Percentiles rank a stretch among this genome's conserved stretches.
Conservation (phyloP, 2,797 vertebrate genomes). For the Cyclopterus lumpus region DNA sequence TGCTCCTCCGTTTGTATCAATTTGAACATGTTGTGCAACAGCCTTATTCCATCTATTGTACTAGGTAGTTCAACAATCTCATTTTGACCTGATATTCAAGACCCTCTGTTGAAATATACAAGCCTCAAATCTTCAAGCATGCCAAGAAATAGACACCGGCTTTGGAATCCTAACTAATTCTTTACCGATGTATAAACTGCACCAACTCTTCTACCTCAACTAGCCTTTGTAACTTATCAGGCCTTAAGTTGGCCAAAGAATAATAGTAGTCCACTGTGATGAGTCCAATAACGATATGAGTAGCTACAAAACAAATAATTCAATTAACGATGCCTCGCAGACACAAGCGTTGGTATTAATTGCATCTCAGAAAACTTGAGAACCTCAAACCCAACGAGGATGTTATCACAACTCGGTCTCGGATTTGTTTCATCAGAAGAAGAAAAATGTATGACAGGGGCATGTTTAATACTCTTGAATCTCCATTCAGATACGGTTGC, state of each 20-base stretch:
- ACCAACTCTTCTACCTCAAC: not conserved
- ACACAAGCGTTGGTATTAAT: not conserved
- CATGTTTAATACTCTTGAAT: too few species aligned
- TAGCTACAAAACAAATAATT: not conserved
- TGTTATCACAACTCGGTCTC: not conserved
- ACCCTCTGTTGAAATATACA: constrained; percentile 8
- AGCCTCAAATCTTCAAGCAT: constrained; percentile 10
- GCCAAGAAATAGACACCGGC: not conserved
- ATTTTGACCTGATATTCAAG: constrained; percentile 6
- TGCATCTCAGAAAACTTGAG: not conserved
- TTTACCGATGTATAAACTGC: constrained; percentile 1
- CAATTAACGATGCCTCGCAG: not conserved
- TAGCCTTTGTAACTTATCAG: not conserved
- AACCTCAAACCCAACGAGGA: not conserved
- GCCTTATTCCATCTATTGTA: not conserved
- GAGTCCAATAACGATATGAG: not conserved
- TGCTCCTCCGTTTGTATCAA: not conserved
- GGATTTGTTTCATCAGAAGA: not conserved
- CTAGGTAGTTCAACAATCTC: not conserved
- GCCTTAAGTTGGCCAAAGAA: not conserved
- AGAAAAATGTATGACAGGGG: not conserved
- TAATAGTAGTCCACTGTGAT: not conserved
- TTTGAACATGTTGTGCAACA: not conserved
- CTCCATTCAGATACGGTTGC: not conserved
- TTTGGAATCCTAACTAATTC: not conserved